Percentiles rank a stretch among this genome's conserved stretches.
phyloP scores from a whole-genome alignment of 2,888 invertebrate genomes.

The Cyclophora albipunctata region DNA sequence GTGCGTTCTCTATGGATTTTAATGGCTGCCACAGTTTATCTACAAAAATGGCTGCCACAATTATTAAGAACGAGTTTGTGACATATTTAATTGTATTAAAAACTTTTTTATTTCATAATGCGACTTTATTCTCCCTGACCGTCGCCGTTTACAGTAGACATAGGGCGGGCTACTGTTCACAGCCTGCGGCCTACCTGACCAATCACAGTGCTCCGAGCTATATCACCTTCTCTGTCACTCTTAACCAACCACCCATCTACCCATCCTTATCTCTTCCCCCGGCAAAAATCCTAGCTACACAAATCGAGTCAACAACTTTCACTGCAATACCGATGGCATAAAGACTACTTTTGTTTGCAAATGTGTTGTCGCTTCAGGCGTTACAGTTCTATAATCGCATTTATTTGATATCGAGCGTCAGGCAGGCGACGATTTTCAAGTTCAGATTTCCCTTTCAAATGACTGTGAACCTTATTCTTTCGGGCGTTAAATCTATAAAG shows the following conservation, averaged over 20 bases:
- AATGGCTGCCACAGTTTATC: too few species aligned
- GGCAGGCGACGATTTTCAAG: constrained; percentile 74
- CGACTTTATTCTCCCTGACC: constrained; percentile 44
- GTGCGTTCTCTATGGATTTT: too few species aligned
- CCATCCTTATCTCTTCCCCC: constrained; percentile 63
- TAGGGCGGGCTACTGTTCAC: constrained; percentile 77
- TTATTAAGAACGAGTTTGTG: too few species aligned
- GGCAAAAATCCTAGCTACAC: constrained; percentile 65
- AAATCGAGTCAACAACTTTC: constrained; percentile 33
- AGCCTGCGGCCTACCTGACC: constrained; percentile 76
- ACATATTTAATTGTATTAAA: too few species aligned
- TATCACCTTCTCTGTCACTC: constrained; percentile 51
- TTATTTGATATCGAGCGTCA: constrained; percentile 76
- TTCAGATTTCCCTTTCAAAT: constrained; percentile 65
- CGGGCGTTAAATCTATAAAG: constrained; percentile 46
- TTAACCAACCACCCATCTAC: constrained; percentile 35
- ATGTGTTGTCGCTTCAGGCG: constrained; percentile 45
- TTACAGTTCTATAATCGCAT: constrained; percentile 46
- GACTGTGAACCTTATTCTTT: constrained; percentile 61
- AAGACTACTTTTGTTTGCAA: constrained; percentile 36
- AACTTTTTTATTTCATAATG: too few species aligned
- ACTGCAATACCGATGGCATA: constrained; percentile 28
- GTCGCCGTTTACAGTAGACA: constrained; percentile 71
- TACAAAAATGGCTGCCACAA: too few species aligned
- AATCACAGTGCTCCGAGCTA: constrained; percentile 76